Base-by-base conservation (phyloP, 53 echinoderm and acorn worm species). In the Paracentrotus lividus region DNA sequence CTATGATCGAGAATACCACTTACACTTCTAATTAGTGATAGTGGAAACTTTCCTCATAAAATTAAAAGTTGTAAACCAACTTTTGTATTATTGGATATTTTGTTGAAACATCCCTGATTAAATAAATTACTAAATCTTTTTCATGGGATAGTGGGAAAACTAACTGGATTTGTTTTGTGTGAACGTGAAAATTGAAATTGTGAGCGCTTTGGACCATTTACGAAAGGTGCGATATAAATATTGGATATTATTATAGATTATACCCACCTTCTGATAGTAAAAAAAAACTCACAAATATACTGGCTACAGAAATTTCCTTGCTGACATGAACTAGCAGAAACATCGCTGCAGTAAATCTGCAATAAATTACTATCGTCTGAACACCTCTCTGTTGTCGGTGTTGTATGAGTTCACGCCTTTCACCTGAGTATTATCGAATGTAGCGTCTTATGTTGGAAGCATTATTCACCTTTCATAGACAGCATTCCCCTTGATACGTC, bases 401-500 rank as follows among this genome's bases (percentile, higher is more conserved):
- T 47, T 81, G 14, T 81, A 21, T 42, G 26, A 20, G 24, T 23
- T 49, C n/a, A 8, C n/a, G 81, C 47, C 44, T 18, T n/a, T 47
- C 33, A 26, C 44, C 49, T 26, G 47, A n/a, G 81, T n/a, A 81
- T 81, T 81, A 81, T 81, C 81, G 81, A 81, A 81, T 81, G 81
- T 81, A 45, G 81, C 81, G 47, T 81, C 81, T n/a, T 10, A 81
- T 81, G 81, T 81, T 81, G 81, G 81, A 81, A 8, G 81, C 45
- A 81, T 81, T 81, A 81, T 47, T 24, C 81, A 8, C 45, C 81
- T 81, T 45, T 81, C 81, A 4, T 47, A 81, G n/a, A 45, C 81
- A 81, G 13, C 81, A 81, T 81, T 47, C n/a, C 81, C 10, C 81
- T 26, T 81, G 9, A 26, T 81, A 24, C 81, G 47, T 81, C 81